Evolutionary conservation across 2,797 vertebrate genomes (phyloP).

Genomic region (Erithacus rubecula): DNA sequence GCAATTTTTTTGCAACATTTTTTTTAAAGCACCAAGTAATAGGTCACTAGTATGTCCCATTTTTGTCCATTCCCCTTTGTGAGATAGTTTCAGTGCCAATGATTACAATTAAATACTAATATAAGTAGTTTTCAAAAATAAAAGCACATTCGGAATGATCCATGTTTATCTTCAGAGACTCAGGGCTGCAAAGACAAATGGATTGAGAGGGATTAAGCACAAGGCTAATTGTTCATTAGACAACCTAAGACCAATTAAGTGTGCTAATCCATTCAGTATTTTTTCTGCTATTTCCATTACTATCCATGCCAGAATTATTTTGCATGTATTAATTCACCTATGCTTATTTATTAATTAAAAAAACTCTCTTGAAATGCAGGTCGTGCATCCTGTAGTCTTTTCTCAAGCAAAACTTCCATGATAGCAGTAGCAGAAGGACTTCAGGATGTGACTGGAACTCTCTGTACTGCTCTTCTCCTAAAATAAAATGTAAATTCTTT

Average conservation of each 20-base stretch:
- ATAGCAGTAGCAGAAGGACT: neutral
- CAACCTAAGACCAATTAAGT: conserved; percentile 42
- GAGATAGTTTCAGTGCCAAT: neutral
- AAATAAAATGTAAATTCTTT: conserved; percentile 20
- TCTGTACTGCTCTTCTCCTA: neutral
- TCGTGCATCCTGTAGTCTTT: neutral
- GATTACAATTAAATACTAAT: neutral
- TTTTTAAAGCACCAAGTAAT: neutral
- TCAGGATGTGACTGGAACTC: neutral
- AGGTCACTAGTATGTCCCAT: neutral
- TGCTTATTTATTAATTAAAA: neutral
- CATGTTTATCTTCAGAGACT: conserved; percentile 2
- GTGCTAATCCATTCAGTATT: conserved; percentile 41
- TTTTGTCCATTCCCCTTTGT: neutral
- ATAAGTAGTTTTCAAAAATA: conserved; percentile 5
- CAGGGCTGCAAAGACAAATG: neutral
- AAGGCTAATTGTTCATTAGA: conserved; percentile 64
- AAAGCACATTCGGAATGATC: conserved; percentile 1
- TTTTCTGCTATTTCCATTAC: conserved; percentile 37
- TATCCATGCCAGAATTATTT: neutral
- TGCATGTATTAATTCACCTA: neutral
- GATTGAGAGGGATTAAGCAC: conserved; percentile 37
- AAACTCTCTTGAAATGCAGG: neutral
- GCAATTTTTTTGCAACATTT: neutral
- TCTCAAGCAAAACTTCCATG: neutral